phyloP scores from a whole-genome alignment of 1,140 invertebrate species.

The Heliconius melpomene region DNA sequence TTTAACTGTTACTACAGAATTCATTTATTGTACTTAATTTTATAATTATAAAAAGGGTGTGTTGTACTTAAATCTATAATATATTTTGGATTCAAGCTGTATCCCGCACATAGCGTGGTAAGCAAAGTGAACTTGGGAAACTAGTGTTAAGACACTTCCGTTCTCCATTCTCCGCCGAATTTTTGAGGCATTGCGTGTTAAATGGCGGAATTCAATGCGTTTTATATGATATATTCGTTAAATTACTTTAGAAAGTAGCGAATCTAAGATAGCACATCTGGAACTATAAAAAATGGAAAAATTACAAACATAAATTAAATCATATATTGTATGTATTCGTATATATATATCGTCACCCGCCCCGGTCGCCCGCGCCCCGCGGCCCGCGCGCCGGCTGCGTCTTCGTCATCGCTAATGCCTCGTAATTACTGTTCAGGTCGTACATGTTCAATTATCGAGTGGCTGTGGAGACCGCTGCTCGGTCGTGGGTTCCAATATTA shows the following conservation, averaged over 20 bases:
- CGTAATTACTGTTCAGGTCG: background rate
- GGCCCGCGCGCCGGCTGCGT: background rate
- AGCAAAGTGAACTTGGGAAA: too few relatives aligned
- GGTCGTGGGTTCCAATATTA: background rate
- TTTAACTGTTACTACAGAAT: background rate
- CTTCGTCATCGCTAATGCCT: constrained; percentile 7
- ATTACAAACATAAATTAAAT: background rate
- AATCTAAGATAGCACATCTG: too few relatives aligned
- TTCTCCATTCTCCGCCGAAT: too few relatives aligned
- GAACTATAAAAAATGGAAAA: too few relatives aligned
- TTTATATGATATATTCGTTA: too few relatives aligned
- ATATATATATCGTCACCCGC: background rate
- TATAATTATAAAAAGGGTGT: background rate
- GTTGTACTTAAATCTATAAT: background rate
- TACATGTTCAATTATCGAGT: background rate
- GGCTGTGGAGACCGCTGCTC: background rate
- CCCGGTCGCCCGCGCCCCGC: background rate
- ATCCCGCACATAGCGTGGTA: too few relatives aligned
- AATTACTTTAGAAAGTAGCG: too few relatives aligned
- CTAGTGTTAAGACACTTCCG: too few relatives aligned
- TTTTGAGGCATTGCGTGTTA: too few relatives aligned
- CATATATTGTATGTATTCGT: background rate
- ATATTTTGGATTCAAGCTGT: too few relatives aligned
- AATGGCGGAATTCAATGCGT: too few relatives aligned
- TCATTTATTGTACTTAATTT: background rate